phyloP scores from a whole-genome alignment of 2,797 vertebrate species.

The Falco novaeseelandiae region DNA sequence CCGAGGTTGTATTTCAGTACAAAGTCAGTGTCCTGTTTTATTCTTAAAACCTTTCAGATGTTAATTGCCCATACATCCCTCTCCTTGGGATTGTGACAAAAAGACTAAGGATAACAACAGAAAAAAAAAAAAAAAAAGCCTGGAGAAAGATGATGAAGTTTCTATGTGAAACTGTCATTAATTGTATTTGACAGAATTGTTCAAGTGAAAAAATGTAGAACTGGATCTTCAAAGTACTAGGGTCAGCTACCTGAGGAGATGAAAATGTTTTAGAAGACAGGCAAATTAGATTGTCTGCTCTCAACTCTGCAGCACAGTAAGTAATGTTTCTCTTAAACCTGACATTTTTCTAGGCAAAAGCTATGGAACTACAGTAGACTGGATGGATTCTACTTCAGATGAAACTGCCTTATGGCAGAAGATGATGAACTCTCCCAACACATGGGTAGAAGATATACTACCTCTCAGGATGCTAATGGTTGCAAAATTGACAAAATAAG shows the following conservation, averaged over 20 bases:
- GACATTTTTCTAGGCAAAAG: conserved; percentile 84
- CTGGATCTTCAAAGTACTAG: neutral
- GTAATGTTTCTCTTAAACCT: neutral
- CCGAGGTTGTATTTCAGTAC: neutral
- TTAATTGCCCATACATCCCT: neutral
- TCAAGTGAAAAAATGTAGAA: neutral
- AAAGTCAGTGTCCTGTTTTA: neutral
- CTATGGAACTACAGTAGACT: conserved; percentile 86
- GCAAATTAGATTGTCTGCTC: neutral
- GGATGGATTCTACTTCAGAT: conserved; percentile 92
- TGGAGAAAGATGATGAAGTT: neutral
- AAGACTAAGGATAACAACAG: neutral
- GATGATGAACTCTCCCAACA: conserved; percentile 85
- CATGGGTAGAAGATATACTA: conserved; percentile 89
- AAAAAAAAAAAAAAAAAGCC: neutral
- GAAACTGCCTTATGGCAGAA: conserved; percentile 89
- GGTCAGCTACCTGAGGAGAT: neutral
- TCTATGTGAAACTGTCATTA: neutral
- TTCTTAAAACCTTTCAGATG: neutral
- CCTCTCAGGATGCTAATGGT: conserved; percentile 89
- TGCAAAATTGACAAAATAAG: conserved; percentile 82
- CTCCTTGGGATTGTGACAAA: neutral
- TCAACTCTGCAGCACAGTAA: neutral
- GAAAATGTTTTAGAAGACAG: neutral
- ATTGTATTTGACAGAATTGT: neutral